phyloP scores from a whole-genome alignment of 2,113 vertebrate genomes.

The Actinemys pallida region DNA sequence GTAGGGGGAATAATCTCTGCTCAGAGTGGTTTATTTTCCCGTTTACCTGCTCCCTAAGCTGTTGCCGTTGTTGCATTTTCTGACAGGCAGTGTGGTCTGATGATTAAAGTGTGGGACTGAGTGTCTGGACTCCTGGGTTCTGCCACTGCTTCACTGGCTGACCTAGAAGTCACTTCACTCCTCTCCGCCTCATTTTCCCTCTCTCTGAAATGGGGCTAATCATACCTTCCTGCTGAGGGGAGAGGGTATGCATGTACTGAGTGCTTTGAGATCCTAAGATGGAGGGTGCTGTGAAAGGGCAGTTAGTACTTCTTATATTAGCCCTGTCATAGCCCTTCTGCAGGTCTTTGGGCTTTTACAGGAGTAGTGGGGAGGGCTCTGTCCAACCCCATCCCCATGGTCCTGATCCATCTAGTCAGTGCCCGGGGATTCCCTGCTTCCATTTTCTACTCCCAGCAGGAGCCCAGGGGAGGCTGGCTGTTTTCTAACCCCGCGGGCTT shows the following conservation, averaged over 20 bases:
- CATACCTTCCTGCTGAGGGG: not conserved
- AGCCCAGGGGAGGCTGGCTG: not conserved
- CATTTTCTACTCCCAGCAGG: not conserved
- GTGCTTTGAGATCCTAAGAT: no score
- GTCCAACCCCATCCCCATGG: not conserved
- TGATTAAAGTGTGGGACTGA: not conserved
- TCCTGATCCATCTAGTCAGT: not conserved
- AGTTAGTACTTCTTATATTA: no score
- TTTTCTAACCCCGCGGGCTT: not conserved
- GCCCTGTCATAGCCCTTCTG: no score
- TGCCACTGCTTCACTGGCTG: not conserved
- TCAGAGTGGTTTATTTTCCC: not conserved
- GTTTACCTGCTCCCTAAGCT: not conserved
- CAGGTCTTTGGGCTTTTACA: no score
- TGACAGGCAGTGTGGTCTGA: not conserved
- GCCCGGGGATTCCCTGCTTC: not conserved
- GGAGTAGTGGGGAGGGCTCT: not conserved
- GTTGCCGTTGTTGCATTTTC: not conserved
- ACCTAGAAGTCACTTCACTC: not conserved
- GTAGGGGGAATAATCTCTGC: not conserved
- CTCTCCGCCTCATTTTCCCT: not conserved
- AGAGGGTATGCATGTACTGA: no score
- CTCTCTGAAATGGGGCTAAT: not conserved
- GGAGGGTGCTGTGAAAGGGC: no score
- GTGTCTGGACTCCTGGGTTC: not conserved